Base-by-base conservation (phyloP, 2,888 invertebrate species). In the Amphipoea oculea region DNA sequence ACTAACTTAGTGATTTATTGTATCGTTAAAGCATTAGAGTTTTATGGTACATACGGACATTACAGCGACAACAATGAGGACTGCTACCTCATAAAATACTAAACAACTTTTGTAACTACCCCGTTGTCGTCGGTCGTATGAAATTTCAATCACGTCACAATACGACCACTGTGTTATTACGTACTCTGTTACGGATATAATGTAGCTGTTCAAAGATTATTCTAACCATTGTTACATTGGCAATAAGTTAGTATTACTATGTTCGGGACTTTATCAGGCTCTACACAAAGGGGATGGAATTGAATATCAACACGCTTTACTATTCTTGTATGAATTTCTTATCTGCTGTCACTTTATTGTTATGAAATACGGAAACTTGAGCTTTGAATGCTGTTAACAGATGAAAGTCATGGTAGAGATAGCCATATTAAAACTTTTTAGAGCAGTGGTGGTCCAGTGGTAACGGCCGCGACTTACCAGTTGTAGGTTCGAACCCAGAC, bases 61-160 rank as follows among this genome's bases (percentile, higher is more conserved):
- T 90, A 93, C 87, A 86, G 88, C 92, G 89, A 91, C 92, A 91
- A 92, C 91, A 92, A 92, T 92, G 92, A 91, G 90, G 88, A 90
- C 90, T 90, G 90, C 89, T 89, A 88, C 89, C 90, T 91, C 92
- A 92, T 94, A 94, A 94, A 94, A 94, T 91, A 90, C 89, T 93
- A 92, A 93, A 93, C 92, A 93, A 92, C 91, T 93, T 92, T 90
- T 91, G 90, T 90, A 91, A 92, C 91, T 91, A 90, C 91, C 89
- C 88, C 88, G 89, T 85, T 87, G 87, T 87, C 86, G 89, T 79
- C 85, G 84, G 88, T 90, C 88, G 90, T 90, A 91, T 93, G 90
- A 94, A 91, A 92, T 92, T 92, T 93, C 92, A 93, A 94, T 93
- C 91, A 91, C 89, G 85, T 87, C 86, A 86, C 86, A 88, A 89